Percentiles rank a stretch among this genome's conserved stretches.
Conservation (phyloP, 2,797 vertebrate genomes). For the Adelosebastes latens region DNA sequence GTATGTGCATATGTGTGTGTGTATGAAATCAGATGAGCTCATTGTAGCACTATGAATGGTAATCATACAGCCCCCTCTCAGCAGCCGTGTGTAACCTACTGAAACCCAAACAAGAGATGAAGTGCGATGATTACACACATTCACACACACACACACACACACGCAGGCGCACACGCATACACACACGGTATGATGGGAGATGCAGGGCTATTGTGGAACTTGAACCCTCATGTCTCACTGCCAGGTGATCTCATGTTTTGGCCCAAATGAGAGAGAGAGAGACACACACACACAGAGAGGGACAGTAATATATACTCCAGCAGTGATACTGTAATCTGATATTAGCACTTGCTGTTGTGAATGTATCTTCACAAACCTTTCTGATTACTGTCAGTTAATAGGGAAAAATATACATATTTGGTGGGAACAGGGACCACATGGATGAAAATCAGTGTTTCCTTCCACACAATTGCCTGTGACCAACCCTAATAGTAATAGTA, state of each 20-base stretch:
- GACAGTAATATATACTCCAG: neutral
- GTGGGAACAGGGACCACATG: neutral
- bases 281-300: neutral
- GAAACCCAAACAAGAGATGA: constrained; percentile 87
- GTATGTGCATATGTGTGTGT: neutral
- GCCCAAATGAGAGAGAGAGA: constrained; percentile 40
- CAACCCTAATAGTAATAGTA: neutral
- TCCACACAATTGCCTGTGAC: neutral
- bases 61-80: constrained; percentile 82
- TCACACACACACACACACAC: constrained; percentile 25
- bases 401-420: neutral
- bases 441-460: neutral
- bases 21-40: constrained; percentile 77
- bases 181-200: constrained; percentile 43
- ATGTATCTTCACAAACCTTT: neutral
- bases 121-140: constrained; percentile 75
- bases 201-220: constrained; percentile 80
- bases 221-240: constrained; percentile 78
- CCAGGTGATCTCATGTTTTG: constrained; percentile 81
- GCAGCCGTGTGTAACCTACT: constrained; percentile 81
- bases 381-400: neutral
- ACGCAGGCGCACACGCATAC: constrained; percentile 23
- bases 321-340: constrained; percentile 25
- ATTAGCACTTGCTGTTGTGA: neutral
- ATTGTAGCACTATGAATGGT: constrained; percentile 81